Percentiles rank a stretch among this genome's conserved stretches.
phyloP scores from a whole-genome alignment of 2,113 vertebrate genomes.

The Gracilinanus agilis region DNA sequence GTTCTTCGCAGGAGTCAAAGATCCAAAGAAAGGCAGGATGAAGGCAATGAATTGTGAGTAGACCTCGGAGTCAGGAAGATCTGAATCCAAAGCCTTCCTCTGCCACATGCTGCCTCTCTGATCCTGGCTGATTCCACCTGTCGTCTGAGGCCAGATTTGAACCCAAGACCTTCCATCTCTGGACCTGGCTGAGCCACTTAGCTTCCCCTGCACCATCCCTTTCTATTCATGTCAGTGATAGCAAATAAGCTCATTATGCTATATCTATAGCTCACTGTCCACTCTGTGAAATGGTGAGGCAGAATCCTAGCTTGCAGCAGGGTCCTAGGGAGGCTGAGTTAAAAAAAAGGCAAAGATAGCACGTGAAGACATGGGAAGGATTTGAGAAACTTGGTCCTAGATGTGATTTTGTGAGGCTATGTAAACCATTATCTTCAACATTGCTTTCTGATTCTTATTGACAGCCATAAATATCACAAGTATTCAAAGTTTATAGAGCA shows the following conservation, averaged over 20 bases:
- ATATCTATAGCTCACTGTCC: neutral
- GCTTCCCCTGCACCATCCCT: neutral
- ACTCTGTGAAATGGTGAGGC: neutral
- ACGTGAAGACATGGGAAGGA: neutral
- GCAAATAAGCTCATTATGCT: neutral
- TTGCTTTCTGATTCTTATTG: neutral
- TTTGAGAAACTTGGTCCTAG: neutral
- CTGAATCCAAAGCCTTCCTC: no score
- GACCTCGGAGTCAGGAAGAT: fast-evolving
- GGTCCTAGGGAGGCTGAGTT: neutral
- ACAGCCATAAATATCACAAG: neutral
- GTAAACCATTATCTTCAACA: neutral
- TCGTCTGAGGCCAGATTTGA: neutral
- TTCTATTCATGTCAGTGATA: neutral
- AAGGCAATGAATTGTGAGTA: no score
- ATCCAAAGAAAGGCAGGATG: neutral
- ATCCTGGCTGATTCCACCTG: neutral
- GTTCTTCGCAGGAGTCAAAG: neutral
- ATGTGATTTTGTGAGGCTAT: neutral
- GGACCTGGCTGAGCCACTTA: no score
- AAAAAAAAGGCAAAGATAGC: neutral
- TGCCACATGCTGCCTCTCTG: neutral
- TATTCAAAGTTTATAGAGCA: neutral
- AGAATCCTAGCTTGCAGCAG: neutral
- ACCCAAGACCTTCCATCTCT: no score